Conservation (phyloP, 1,140 invertebrate species). For the Schlechtendalia chinensis region DNA sequence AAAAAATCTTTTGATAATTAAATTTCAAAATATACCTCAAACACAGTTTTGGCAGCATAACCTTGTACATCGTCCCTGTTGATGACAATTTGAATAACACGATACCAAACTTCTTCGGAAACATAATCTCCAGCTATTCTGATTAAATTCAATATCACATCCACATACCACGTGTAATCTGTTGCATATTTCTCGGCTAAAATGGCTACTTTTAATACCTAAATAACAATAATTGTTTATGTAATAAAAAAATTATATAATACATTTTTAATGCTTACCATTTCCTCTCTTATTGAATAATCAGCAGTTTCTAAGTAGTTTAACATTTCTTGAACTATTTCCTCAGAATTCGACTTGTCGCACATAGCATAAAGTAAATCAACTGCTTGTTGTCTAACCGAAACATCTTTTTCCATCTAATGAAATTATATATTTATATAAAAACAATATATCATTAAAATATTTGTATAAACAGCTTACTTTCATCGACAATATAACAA, state of each 20-base stretch:
- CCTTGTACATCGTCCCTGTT: constrained; percentile 99
- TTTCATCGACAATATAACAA: constrained; percentile 98
- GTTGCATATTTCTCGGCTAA: constrained; percentile 99
- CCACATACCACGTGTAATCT: constrained; percentile 98
- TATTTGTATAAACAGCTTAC: constrained; percentile 56
- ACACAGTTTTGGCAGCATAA: constrained; percentile 99
- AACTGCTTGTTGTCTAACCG: constrained; percentile 96
- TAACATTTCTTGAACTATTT: constrained; percentile 99
- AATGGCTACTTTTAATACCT: constrained; percentile 96
- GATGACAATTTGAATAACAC: constrained; percentile 99
- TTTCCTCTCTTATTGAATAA: constrained; percentile 99
- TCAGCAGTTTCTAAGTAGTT: constrained; percentile 98
- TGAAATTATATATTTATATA: constrained; percentile 49
- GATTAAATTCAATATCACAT: constrained; percentile 98
- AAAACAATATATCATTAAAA: background rate
- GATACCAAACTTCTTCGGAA: constrained; percentile 96
- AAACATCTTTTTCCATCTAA: constrained; percentile 97
- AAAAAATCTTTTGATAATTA: no score
- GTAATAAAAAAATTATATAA: background rate
- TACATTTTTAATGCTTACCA: constrained; percentile 66
- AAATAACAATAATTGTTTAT: constrained; percentile 44
- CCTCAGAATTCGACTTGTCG: constrained; percentile 97
- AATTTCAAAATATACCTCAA: constrained; percentile 67
- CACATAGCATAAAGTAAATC: constrained; percentile 99
- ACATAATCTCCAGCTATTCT: constrained; percentile 99